Conservation (phyloP, 2,888 invertebrate genomes). For the Spodoptera picta region DNA sequence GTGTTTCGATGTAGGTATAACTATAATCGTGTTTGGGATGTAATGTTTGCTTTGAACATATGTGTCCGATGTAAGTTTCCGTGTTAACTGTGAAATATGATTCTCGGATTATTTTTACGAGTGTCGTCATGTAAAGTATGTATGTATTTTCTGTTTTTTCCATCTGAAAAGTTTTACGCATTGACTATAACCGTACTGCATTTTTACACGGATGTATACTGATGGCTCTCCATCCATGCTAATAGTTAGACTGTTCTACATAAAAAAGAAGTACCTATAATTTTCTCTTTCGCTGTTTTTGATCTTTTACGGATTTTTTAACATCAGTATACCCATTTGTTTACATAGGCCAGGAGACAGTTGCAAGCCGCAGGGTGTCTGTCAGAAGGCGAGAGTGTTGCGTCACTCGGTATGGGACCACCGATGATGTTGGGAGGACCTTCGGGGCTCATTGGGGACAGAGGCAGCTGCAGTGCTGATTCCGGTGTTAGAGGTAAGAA, state of each 20-base stretch:
- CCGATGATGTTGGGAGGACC: conserved; percentile 89
- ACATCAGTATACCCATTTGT: background rate
- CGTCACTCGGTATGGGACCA: conserved; percentile 91
- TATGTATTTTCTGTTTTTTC: no score
- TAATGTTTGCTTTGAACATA: conserved; percentile 36
- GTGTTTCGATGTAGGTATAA: conserved; percentile 52
- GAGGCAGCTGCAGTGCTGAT: conserved; percentile 96
- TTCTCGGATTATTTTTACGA: conserved; percentile 14
- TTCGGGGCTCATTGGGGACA: conserved; percentile 89
- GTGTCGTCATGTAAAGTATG: no score
- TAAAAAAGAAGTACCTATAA: no score
- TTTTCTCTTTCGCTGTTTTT: no score
- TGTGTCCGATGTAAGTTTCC: conserved; percentile 30
- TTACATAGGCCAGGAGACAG: conserved; percentile 91
- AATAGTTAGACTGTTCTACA: no score
- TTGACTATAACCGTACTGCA: no score
- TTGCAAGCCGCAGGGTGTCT: conserved; percentile 93
- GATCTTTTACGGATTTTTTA: no score
- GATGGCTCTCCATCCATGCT: no score
- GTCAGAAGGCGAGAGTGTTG: conserved; percentile 95
- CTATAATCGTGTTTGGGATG: conserved; percentile 51
- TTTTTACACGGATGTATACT: no score
- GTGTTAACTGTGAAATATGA: conserved; percentile 22
- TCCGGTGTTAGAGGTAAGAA: conserved; percentile 93
- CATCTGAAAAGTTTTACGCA: no score